These are phyloP conservation scores for Drosophila suboccidentalis DNA, from an alignment of 2,888 invertebrate genomes.

Conservation along the genomic window DNA sequence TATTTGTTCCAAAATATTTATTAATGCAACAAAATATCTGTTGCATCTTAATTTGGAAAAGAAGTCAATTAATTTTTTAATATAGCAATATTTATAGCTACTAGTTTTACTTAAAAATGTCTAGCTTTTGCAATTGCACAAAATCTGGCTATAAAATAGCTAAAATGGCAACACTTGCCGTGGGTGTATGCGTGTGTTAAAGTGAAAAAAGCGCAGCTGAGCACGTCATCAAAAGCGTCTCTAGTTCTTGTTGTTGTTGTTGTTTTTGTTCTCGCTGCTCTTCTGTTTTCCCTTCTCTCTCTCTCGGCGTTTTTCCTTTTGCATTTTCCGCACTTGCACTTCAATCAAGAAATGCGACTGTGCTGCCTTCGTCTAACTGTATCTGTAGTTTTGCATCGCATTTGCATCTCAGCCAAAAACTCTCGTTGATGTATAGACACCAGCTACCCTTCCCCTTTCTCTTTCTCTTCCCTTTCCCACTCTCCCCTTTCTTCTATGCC, in stretches of 20 bases:
- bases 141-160: background rate
- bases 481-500: background rate
- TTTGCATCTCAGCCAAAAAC: constrained; percentile 43
- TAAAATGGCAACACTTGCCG: background rate
- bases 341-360: constrained; percentile 50
- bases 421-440: constrained; percentile 52
- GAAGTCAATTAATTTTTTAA: too few species aligned
- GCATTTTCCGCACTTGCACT: constrained; percentile 41
- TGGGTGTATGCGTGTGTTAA: constrained; percentile 39
- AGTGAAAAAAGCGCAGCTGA: constrained; percentile 77
- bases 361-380: constrained; percentile 28
- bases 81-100: too few species aligned
- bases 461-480: background rate
- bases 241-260: constrained; percentile 30
- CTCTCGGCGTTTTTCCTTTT: constrained; percentile 8
- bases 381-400: constrained; percentile 18
- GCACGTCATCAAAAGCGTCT: constrained; percentile 66
- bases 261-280: background rate
- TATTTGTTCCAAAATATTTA: too few species aligned
- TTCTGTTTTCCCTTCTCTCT: constrained; percentile 5
- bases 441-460: background rate
- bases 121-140: constrained; percentile 3
- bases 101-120: too few species aligned
- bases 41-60: too few species aligned
- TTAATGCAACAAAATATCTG: too few species aligned